Evolutionary conservation across 2,113 vertebrate species (phyloP).

Genomic region (Pedetes capensis): DNA sequence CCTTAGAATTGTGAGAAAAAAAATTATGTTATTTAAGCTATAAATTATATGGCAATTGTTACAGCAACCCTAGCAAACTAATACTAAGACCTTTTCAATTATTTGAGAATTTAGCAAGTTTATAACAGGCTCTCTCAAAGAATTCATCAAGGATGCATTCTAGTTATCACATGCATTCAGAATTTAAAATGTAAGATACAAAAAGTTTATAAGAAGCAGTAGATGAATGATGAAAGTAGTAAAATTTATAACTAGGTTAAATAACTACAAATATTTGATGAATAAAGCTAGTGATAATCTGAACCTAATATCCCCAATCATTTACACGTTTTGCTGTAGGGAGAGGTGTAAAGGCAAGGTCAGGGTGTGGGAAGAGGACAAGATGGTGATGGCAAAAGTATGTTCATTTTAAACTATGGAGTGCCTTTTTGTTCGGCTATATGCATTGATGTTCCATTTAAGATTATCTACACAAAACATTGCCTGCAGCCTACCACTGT

Average conservation of each 20-base stretch:
- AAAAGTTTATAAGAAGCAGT: neutral
- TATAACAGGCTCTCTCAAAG: neutral
- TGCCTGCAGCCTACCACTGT: too few relatives aligned
- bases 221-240: neutral
- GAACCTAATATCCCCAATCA: neutral
- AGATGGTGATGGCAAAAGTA: neutral
- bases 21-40: neutral
- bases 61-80: neutral
- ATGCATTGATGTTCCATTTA: neutral
- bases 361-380: neutral
- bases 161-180: neutral
- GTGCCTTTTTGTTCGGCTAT: neutral
- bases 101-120: neutral
- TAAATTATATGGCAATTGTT: neutral
- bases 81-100: neutral
- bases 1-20: neutral
- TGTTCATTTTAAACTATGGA: neutral
- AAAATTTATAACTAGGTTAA: neutral
- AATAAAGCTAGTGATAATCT: neutral
- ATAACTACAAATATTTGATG: neutral
- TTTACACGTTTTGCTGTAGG: neutral
- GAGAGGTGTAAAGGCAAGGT: neutral
- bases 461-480: neutral
- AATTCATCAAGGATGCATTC: neutral
- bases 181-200: neutral